These are phyloP conservation scores for Oscheius myriophilus DNA, from an alignment of 2,888 invertebrate genomes.

Conservation along the genomic window DNA sequence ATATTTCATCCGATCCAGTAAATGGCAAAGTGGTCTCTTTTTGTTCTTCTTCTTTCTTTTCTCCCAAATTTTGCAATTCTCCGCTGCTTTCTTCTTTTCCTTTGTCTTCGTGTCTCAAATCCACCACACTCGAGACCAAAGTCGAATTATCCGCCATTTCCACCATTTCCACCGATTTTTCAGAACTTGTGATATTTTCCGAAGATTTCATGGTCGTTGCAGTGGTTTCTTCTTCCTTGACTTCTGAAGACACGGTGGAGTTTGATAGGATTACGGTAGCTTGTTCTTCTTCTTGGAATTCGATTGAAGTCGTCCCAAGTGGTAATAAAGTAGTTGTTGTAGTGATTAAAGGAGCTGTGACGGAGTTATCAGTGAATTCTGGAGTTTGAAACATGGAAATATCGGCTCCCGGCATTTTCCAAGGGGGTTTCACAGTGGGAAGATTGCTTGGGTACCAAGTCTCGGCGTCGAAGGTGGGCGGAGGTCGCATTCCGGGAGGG, in stretches of 20 bases:
- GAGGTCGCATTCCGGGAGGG: conserved; percentile 48
- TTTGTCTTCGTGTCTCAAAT: neutral
- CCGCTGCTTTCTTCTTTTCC: neutral
- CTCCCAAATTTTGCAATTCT: neutral
- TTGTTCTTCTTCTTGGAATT: too few relatives aligned
- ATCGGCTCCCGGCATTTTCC: conserved; percentile 48
- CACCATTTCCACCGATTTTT: too few relatives aligned
- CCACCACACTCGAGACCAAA: neutral
- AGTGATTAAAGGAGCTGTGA: conserved; percentile 26
- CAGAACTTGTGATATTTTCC: too few relatives aligned
- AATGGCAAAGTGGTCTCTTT: neutral
- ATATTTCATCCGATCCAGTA: conserved; percentile 2
- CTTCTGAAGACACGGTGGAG: too few relatives aligned
- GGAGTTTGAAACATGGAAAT: conserved; percentile 42
- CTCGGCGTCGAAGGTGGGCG: conserved; percentile 45
- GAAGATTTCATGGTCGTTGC: too few relatives aligned
- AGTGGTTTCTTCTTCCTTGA: too few relatives aligned
- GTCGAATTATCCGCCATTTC: too few relatives aligned
- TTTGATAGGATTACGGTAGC: too few relatives aligned
- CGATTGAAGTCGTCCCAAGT: too few relatives aligned
- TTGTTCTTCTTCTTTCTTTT: neutral
- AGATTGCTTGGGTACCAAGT: conserved; percentile 50
- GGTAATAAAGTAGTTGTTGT: too few relatives aligned
- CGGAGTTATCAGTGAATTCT: conserved; percentile 23
- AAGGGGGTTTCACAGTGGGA: conserved; percentile 51